A percentile compares a stretch with the other conserved stretches of the same genome.
Evolutionary conservation across 2,888 invertebrate genomes (phyloP).

Genomic region (Eulithis testata): DNA sequence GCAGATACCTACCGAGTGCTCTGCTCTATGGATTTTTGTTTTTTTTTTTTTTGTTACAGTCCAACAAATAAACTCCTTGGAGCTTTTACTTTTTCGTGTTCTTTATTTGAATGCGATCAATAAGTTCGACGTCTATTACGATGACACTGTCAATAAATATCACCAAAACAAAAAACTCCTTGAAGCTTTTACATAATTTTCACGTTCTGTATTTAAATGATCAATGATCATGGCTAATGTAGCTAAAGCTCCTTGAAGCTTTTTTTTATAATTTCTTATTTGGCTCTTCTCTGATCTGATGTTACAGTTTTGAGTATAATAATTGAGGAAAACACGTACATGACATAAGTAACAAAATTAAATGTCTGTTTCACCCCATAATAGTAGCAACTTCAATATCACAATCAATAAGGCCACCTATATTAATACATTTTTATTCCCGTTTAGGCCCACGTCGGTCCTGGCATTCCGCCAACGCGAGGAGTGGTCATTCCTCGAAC

Average conservation of each 20-base stretch:
- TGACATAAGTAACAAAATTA: not conserved
- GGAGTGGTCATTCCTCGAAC: conserved; percentile 60
- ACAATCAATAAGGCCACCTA: conserved; percentile 39
- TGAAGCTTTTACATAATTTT: too few species aligned
- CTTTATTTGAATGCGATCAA: not conserved
- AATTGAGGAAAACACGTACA: not conserved
- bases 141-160: too few species aligned
- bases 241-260: too few species aligned
- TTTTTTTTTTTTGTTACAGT: conserved; percentile 31
- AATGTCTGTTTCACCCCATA: conserved; percentile 6
- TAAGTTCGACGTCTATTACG: not conserved
- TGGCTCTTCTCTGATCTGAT: too few species aligned
- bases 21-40: conserved; percentile 35
- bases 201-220: too few species aligned
- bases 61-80: conserved; percentile 8
- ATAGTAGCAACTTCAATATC: conserved; percentile 32
- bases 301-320: not conserved
- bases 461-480: conserved; percentile 56
- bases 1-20: conserved; percentile 36
- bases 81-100: conserved; percentile 4
- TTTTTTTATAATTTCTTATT: too few species aligned
- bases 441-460: conserved; percentile 48
- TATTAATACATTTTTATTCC: conserved; percentile 54
- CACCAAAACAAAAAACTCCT: too few species aligned
- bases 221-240: too few species aligned